Percentiles rank a stretch among this genome's conserved stretches.
phyloP scores from a whole-genome alignment of 2,113 vertebrate species.

The Theristicus caerulescens region DNA sequence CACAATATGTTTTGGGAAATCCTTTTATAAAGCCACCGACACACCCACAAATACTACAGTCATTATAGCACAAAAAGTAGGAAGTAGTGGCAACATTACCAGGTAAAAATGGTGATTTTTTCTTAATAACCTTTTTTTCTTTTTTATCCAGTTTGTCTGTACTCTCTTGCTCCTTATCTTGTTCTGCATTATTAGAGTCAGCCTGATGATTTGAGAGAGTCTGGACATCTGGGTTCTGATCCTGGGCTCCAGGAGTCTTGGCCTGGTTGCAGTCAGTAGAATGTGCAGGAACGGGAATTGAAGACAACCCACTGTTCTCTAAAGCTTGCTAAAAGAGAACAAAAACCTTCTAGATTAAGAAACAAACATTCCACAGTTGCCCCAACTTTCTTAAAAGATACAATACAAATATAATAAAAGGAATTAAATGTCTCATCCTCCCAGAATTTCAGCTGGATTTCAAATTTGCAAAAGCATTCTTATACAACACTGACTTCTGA shows the following conservation, averaged over 20 bases:
- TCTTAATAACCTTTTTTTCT: constrained; percentile 90
- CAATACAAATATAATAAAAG: neutral
- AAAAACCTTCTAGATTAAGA: constrained; percentile 58
- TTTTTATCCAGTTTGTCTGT: constrained; percentile 82
- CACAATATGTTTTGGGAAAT: neutral
- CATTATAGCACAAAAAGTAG: neutral
- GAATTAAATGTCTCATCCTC: neutral
- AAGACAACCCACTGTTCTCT: constrained; percentile 96
- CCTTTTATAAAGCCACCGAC: neutral
- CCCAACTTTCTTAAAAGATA: neutral
- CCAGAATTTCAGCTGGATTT: neutral
- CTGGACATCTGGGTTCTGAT: constrained; percentile 46
- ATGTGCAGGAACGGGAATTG: constrained; percentile 85
- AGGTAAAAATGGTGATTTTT: constrained; percentile 91
- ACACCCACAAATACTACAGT: neutral
- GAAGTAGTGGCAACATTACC: constrained; percentile 73
- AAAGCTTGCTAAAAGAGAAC: constrained; percentile 90
- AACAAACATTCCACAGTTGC: neutral
- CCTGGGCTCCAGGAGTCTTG: constrained; percentile 66
- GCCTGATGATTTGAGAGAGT: constrained; percentile 59
- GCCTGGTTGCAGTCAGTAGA: constrained; percentile 73
- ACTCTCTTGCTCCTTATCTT: constrained; percentile 72
- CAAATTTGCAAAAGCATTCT: neutral
- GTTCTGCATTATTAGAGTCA: constrained; percentile 67
- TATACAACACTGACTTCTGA: neutral